phyloP scores from a whole-genome alignment of 2,888 invertebrate species.

The Cordilura impudica region DNA sequence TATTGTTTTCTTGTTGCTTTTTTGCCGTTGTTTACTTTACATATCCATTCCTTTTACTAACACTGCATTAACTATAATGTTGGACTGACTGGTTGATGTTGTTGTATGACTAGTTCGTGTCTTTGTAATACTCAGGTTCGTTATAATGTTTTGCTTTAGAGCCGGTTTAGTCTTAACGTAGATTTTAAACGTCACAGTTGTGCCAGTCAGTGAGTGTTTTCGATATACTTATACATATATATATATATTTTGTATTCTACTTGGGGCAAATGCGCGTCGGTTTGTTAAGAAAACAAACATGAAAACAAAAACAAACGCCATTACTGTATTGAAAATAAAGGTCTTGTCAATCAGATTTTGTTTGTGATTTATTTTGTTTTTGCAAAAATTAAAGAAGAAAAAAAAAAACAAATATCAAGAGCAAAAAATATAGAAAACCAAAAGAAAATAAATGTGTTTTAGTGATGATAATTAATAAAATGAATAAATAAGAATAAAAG shows the following conservation, averaged over 20 bases:
- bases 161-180: conserved; percentile 64
- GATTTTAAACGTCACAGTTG: conserved; percentile 55
- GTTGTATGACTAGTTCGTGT: conserved; percentile 50
- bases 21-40: conserved; percentile 43
- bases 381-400: not conserved
- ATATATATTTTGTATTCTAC: not conserved
- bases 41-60: conserved; percentile 25
- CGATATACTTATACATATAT: too few relatives aligned
- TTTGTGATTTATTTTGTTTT: conserved; percentile 1
- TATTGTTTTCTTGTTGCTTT: conserved; percentile 31
- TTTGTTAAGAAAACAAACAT: conserved; percentile 32
- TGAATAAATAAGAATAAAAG: not conserved
- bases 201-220: not conserved
- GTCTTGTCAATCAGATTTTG: conserved; percentile 26
- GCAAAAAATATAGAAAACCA: conserved; percentile 14
- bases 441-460: not conserved
- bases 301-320: conserved; percentile 41
- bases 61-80: conserved; percentile 33
- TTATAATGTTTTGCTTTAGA: conserved; percentile 56
- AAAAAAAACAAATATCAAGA: not conserved
- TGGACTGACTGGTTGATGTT: not conserved
- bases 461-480: not conserved
- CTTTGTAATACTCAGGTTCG: conserved; percentile 32
- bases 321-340: conserved; percentile 7
- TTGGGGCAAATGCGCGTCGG: conserved; percentile 46